Percentiles rank a stretch among this genome's conserved stretches.
phyloP scores from a whole-genome alignment of 1,140 invertebrate species.

The Coptotermes formosanus region DNA sequence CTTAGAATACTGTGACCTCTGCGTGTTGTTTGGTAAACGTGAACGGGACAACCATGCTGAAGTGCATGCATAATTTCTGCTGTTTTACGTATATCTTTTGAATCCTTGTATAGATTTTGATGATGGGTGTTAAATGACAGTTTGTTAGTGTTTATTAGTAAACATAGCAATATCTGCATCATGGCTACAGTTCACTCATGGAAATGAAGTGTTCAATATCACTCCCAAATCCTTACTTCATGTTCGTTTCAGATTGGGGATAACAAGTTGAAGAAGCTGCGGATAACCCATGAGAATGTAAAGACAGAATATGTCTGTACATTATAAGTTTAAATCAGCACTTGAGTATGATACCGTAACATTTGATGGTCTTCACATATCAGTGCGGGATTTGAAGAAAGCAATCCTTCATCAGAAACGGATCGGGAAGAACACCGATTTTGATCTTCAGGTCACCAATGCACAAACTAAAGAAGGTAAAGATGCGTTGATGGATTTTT shows the following conservation, averaged over 20 bases:
- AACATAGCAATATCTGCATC: too few relatives aligned
- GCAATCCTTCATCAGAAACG: slow-evolving; percentile 93
- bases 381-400: slow-evolving; percentile 90
- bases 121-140: too few relatives aligned
- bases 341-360: slow-evolving; percentile 93
- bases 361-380: slow-evolving; percentile 96
- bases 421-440: slow-evolving; percentile 89
- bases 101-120: too few relatives aligned
- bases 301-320: slow-evolving; percentile 77
- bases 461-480: slow-evolving; percentile 96
- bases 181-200: too few relatives aligned
- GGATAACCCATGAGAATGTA: slow-evolving; percentile 23
- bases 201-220: too few relatives aligned
- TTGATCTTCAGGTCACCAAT: slow-evolving; percentile 95
- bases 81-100: too few relatives aligned
- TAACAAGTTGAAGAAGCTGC: neutral
- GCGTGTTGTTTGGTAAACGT: too few relatives aligned
- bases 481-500: slow-evolving; percentile 22
- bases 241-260: neutral
- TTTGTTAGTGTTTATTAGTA: too few relatives aligned
- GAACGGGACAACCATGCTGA: too few relatives aligned
- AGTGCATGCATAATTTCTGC: too few relatives aligned
- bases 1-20: too few relatives aligned
- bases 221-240: too few relatives aligned
- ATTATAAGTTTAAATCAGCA: slow-evolving; percentile 97